A percentile compares a stretch with the other conserved stretches of the same genome.
Conservation (phyloP, 2,797 vertebrate species). For the Enteromius fasciolatus region DNA sequence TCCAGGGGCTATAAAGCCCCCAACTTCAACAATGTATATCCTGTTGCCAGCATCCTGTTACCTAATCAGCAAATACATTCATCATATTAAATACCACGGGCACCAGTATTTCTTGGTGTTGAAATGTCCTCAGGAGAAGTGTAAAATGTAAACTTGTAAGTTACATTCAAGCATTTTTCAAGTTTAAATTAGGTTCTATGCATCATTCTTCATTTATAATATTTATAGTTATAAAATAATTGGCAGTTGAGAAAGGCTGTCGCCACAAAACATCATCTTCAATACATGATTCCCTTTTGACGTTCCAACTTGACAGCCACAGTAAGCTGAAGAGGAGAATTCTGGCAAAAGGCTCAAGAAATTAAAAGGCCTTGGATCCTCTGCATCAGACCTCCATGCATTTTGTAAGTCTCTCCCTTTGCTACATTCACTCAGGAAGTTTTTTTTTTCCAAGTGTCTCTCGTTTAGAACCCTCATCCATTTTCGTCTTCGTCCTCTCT, state of each 20-base stretch:
- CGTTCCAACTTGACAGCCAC: slow-evolving; percentile 23
- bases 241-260: slow-evolving; percentile 72
- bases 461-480: neutral
- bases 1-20: slow-evolving; percentile 25
- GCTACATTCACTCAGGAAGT: slow-evolving; percentile 12
- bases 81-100: slow-evolving; percentile 66
- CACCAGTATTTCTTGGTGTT: slow-evolving; percentile 61
- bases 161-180: slow-evolving; percentile 80
- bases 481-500: neutral
- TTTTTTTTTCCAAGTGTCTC: neutral
- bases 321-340: slow-evolving; percentile 25
- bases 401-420: slow-evolving; percentile 1
- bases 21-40: slow-evolving; percentile 41
- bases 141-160: slow-evolving; percentile 72
- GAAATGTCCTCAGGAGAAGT: slow-evolving; percentile 72
- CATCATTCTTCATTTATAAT: slow-evolving; percentile 48
- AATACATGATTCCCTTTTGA: slow-evolving; percentile 30
- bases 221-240: slow-evolving; percentile 61
- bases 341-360: slow-evolving; percentile 42
- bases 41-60: slow-evolving; percentile 68
- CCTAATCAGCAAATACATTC: slow-evolving; percentile 78
- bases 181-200: slow-evolving; percentile 63
- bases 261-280: slow-evolving; percentile 56
- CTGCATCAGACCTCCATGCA: neutral
- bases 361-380: slow-evolving; percentile 22